phyloP scores from a whole-genome alignment of 2,888 invertebrate species.

The Torymus texanus region DNA sequence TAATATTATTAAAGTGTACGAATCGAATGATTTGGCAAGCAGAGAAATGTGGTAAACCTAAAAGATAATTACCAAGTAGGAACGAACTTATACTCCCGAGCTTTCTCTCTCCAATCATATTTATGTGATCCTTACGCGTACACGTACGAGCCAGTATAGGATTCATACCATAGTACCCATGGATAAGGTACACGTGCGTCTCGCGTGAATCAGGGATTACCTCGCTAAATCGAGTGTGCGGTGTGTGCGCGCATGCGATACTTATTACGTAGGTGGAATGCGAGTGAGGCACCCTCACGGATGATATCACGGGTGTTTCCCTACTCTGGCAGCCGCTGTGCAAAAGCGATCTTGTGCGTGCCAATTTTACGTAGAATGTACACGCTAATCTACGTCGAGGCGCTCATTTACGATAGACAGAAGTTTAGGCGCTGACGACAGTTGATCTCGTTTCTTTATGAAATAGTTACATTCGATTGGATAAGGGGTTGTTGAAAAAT shows the following conservation, averaged over 20 bases:
- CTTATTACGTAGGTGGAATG: conserved; percentile 39
- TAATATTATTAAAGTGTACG: no score
- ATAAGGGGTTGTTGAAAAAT: no score
- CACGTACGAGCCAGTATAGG: conserved; percentile 1
- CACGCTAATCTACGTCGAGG: conserved; percentile 47
- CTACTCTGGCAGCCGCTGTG: not conserved
- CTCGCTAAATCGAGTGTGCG: conserved; percentile 70
- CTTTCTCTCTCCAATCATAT: conserved; percentile 70
- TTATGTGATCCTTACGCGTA: conserved; percentile 65
- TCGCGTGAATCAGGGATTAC: conserved; percentile 70
- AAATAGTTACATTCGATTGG: no score
- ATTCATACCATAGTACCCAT: not conserved
- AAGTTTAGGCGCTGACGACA: no score
- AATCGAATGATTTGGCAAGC: no score
- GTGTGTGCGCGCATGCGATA: conserved; percentile 64
- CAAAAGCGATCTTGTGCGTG: conserved; percentile 18
- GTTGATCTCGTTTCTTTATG: no score
- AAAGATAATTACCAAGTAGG: no score
- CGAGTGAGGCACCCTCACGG: conserved; percentile 7
- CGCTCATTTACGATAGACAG: not conserved
- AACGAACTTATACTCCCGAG: not conserved
- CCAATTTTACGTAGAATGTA: conserved; percentile 55
- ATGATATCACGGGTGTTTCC: conserved; percentile 19
- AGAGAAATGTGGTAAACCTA: no score
- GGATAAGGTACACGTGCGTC: conserved; percentile 49